Conservation (phyloP, 2,797 vertebrate species). For the Alauda arvensis region DNA sequence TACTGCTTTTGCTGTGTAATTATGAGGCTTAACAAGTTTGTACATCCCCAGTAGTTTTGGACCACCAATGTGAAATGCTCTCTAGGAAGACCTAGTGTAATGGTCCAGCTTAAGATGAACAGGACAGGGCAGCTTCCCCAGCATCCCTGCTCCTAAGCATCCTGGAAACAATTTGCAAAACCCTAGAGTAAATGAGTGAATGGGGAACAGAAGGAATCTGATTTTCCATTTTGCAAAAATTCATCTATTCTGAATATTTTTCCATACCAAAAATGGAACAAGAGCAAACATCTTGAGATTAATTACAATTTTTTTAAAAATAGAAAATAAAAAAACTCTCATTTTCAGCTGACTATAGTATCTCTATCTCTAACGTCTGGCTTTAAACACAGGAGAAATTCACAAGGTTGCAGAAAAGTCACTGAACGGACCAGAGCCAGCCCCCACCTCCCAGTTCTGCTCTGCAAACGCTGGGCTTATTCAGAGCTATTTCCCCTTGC, state of each 20-base stretch:
- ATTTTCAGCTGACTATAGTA: background rate
- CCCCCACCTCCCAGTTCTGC: background rate
- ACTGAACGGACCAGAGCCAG: background rate
- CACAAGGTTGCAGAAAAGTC: background rate
- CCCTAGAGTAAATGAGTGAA: background rate
- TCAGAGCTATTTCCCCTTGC: background rate
- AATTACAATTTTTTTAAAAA: background rate
- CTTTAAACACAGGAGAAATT: background rate
- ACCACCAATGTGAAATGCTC: background rate
- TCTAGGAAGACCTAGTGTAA: background rate
- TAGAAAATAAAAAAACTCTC: accelerated
- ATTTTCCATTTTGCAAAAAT: background rate
- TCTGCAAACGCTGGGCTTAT: background rate
- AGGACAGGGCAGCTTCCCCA: background rate
- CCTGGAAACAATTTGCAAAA: background rate
- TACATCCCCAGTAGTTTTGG: background rate
- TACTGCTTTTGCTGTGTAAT: background rate
- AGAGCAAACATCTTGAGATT: background rate
- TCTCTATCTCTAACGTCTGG: background rate
- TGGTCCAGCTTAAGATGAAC: accelerated
- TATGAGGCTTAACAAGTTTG: background rate
- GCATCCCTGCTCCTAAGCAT: background rate
- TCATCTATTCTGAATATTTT: background rate
- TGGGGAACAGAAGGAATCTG: background rate
- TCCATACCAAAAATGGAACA: background rate